Conservation (phyloP, 2,113 vertebrate species). For the Varanus salvator region DNA sequence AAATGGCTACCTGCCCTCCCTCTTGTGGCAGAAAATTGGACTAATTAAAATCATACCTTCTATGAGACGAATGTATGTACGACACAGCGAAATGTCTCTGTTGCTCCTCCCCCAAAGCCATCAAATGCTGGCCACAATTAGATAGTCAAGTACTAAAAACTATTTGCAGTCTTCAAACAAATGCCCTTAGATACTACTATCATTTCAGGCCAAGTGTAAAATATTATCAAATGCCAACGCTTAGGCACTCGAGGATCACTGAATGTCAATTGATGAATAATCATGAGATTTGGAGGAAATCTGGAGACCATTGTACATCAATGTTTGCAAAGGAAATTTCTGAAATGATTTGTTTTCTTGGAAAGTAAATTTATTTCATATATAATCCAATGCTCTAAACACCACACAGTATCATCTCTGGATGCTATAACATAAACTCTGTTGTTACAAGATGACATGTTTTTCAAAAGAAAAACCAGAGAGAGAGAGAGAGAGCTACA, state of each 20-base stretch:
- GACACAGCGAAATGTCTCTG: neutral
- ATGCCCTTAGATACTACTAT: neutral
- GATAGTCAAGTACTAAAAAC: neutral
- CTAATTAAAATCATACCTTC: neutral
- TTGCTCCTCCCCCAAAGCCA: neutral
- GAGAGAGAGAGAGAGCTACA: neutral
- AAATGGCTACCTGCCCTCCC: neutral
- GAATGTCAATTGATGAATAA: neutral
- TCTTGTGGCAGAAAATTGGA: neutral
- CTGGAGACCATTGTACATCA: neutral
- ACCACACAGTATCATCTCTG: neutral
- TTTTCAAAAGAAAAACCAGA: neutral
- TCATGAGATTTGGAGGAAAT: neutral
- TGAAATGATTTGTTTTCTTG: neutral
- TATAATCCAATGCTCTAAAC: neutral
- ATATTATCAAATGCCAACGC: neutral
- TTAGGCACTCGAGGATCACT: neutral
- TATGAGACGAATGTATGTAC: neutral
- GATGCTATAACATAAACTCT: neutral
- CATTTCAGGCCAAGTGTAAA: constrained; percentile 2
- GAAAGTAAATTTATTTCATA: neutral
- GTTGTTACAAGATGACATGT: neutral
- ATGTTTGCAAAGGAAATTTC: neutral
- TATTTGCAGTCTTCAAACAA: neutral
- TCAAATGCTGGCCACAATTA: neutral